Percentiles rank a stretch among this genome's conserved stretches.
Evolutionary conservation across 2,797 vertebrate genomes (phyloP).

Genomic region (Chromobotia macracanthus): DNA sequence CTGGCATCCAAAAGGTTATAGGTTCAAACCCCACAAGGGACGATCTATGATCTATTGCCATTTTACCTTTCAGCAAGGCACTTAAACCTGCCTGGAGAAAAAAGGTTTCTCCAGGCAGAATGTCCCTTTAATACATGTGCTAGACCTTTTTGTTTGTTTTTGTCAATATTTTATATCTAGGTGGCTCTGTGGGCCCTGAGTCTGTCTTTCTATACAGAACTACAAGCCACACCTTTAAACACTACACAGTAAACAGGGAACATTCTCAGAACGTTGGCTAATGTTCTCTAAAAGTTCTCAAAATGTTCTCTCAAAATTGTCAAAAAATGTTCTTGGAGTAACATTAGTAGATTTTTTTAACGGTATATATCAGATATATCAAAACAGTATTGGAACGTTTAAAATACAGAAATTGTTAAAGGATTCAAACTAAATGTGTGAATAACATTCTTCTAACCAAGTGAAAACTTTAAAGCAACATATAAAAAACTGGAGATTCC

Average conservation of each 20-base stretch:
- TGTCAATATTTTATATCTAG: conserved; percentile 10
- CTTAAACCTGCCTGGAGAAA: conserved; percentile 26
- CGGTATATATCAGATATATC: no score
- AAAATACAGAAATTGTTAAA: no score
- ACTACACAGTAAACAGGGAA: not conserved
- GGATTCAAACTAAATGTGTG: no score
- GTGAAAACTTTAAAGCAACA: no score
- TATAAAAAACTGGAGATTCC: no score
- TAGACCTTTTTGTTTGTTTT: conserved; percentile 10
- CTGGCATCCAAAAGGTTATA: not conserved
- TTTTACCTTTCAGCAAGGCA: conserved; percentile 7
- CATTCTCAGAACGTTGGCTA: no score
- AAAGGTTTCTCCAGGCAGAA: conserved; percentile 5
- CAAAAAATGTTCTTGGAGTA: no score
- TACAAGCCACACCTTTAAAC: not conserved
- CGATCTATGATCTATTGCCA: conserved; percentile 25
- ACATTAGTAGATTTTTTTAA: no score
- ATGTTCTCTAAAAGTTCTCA: no score
- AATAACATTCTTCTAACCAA: no score
- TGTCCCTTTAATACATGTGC: conserved; percentile 4
- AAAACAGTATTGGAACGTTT: no score
- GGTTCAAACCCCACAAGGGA: not conserved
- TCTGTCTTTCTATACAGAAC: not conserved
- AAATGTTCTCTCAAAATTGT: no score
- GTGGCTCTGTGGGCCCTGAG: not conserved